Evolutionary conservation across 2,797 vertebrate genomes (phyloP), one percentile per base, ranked within the genome.

Genomic region (Odontamblyopus rebecca): DNA sequence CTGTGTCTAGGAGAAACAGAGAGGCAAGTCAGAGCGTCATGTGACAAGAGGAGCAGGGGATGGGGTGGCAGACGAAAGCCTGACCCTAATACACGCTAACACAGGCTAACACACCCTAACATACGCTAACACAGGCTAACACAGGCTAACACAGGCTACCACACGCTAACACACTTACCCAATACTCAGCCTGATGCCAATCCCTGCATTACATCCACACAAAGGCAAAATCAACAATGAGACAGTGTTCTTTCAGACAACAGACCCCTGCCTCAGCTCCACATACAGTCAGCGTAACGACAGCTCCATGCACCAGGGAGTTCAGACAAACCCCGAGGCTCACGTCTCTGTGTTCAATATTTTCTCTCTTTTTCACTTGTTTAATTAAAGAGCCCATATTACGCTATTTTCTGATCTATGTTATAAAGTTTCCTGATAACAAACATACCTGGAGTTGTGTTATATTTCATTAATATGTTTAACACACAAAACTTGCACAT

Each of bases 101-200:
- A 44, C 41, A 13, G 2, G 12, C 41, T 44, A 44, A 44, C 41
- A 44, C 23, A 23, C 23, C 23, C 23, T 23, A 23, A 23, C 23
- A 23, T 23, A 23, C 23, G 23, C 23, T 23, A 23, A 23, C 23
- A 23, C 38, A 11, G 9, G 41, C 11, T 44, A 41, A 41, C 38
- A 23, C 38, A 11, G 9, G 41, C 11, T 44, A 41, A 41, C 38
- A 41, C 41, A 44, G 11, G 38, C 38, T 41, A 41, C 11, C 38
- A 41, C 38, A 12, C 8, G 41, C 83, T 82, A 67, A 70, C 63
- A 53, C 81, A 93, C 91, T 94, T 56, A 92, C 91, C 91, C 73
- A 44, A 82, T 70, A 70, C 82, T 84, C 83, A 89, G 83, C 81
- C 87, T 88, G 82, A 92, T 86, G 79, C 89, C 81, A 76, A 91